Evolutionary conservation across 2,797 vertebrate species (phyloP).

Genomic region (Ceryle rudis): DNA sequence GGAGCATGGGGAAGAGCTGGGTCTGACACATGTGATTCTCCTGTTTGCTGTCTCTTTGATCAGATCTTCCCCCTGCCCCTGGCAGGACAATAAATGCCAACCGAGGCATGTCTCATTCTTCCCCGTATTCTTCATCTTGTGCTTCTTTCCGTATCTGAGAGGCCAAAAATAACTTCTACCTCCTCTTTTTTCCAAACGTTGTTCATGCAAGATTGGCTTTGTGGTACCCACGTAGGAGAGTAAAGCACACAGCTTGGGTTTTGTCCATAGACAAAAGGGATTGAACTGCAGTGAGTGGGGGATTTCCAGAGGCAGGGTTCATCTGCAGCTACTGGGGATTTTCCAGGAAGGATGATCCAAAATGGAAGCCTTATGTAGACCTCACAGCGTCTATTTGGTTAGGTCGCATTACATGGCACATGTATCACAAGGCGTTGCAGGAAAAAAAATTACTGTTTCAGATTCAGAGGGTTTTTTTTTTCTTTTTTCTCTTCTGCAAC

Average conservation of each 20-base stretch:
- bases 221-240: fast-evolving
- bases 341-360: conserved; percentile 4
- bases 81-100: not conserved
- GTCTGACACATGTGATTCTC: not conserved
- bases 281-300: not conserved
- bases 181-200: not conserved
- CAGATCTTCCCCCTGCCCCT: not conserved
- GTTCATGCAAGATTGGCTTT: not conserved
- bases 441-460: not conserved
- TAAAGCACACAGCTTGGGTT: not conserved
- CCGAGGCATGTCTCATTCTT: not conserved
- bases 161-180: not conserved
- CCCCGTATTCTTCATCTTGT: not conserved
- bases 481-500: not conserved
- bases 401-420: fast-evolving
- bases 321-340: not conserved
- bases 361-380: not conserved
- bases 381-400: not conserved
- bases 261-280: not conserved
- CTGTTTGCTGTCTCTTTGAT: not conserved
- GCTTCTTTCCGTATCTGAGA: not conserved
- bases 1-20: not conserved
- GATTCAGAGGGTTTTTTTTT: not conserved
- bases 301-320: not conserved
- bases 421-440: not conserved